Conservation (phyloP, 2,888 invertebrate genomes). For the Lycaena phlaeas region DNA sequence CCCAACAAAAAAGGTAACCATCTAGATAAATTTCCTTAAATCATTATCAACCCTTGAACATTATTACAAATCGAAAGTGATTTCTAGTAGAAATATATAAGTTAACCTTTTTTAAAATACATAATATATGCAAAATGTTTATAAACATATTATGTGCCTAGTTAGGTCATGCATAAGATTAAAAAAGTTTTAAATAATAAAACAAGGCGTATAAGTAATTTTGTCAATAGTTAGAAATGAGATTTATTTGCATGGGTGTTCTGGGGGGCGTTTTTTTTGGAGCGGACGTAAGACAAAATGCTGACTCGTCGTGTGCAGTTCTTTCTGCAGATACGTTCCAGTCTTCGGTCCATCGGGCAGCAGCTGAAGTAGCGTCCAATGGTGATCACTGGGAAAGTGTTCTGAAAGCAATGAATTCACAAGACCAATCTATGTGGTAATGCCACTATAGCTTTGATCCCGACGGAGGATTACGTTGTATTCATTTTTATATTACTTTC, state of each 20-base stretch:
- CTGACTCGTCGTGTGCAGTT: constrained; percentile 71
- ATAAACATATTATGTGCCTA: too few relatives aligned
- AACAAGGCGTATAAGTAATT: too few relatives aligned
- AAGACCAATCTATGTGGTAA: constrained; percentile 72
- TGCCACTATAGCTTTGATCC: constrained; percentile 52
- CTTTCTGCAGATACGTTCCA: constrained; percentile 67
- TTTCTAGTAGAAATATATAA: too few relatives aligned
- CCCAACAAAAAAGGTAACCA: constrained; percentile 52
- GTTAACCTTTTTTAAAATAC: too few relatives aligned
- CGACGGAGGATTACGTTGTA: constrained; percentile 54
- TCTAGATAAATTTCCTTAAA: constrained; percentile 12
- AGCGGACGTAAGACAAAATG: constrained; percentile 32
- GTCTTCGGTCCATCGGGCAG: constrained; percentile 62
- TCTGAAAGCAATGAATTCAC: constrained; percentile 71
- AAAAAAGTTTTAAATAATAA: too few relatives aligned
- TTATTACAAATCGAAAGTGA: too few relatives aligned
- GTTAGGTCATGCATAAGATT: too few relatives aligned
- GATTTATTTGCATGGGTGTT: constrained; percentile 7
- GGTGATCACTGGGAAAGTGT: constrained; percentile 79
- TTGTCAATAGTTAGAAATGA: background rate
- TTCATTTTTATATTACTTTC: constrained; percentile 51
- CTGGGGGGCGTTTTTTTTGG: constrained; percentile 1
- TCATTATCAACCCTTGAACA: too few relatives aligned
- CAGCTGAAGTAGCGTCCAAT: constrained; percentile 75
- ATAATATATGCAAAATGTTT: too few relatives aligned